Evolutionary conservation across 2,888 invertebrate species (phyloP).

Genomic region (Stictocephala bisonia): DNA sequence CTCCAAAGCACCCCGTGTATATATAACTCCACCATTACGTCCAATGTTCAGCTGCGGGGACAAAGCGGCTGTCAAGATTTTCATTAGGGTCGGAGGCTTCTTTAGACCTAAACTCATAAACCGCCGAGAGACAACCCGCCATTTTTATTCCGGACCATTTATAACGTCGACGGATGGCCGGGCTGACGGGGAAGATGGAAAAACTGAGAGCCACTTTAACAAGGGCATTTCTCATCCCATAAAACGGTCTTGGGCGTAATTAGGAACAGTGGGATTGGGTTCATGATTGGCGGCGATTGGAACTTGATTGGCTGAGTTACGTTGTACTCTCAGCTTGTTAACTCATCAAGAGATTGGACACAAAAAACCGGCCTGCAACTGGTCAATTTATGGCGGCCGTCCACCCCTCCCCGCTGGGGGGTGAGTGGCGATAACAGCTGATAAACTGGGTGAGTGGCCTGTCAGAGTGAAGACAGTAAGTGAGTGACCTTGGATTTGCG

Average conservation of each 20-base stretch:
- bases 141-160: conserved; percentile 17
- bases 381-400: conserved; percentile 20
- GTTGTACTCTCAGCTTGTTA: conserved; percentile 47
- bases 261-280: background rate
- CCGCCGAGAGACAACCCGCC: background rate
- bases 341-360: conserved; percentile 45
- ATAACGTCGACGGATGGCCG: background rate
- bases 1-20: no score
- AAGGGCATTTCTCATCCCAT: background rate
- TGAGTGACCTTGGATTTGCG: no score
- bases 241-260: background rate
- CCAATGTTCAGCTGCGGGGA: no score
- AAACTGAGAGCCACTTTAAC: background rate
- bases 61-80: conserved; percentile 33
- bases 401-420: background rate
- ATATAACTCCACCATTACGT: no score
- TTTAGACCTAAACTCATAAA: background rate
- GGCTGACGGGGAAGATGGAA: conserved; percentile 3
- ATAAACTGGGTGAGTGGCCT: background rate
- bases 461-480: background rate
- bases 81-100: background rate
- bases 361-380: conserved; percentile 40
- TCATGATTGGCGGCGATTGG: conserved; percentile 32
- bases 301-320: conserved; percentile 45
- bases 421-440: conserved; percentile 10